phyloP scores from a whole-genome alignment of 2,888 invertebrate species.

The Drosophila ezoana region DNA sequence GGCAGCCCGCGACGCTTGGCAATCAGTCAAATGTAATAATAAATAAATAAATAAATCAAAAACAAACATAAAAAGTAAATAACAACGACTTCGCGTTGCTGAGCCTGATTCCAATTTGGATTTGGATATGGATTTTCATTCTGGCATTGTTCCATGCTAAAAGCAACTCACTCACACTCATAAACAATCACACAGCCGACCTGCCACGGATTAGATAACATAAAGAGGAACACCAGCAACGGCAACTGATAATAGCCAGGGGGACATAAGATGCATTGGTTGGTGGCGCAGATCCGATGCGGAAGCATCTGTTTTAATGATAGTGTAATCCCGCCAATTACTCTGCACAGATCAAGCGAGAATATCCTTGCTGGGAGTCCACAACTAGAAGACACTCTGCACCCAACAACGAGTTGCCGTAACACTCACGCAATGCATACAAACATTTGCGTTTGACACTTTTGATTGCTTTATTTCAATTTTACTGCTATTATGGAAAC shows the following conservation, averaged over 20 bases:
- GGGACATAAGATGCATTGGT: background rate
- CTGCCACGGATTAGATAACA: conserved; percentile 5
- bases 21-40: conserved; percentile 74
- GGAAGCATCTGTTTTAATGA: too few relatives aligned
- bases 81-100: conserved; percentile 9
- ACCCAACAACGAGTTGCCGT: too few relatives aligned
- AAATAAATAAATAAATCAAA: conserved; percentile 71
- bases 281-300: too few relatives aligned
- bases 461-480: too few relatives aligned
- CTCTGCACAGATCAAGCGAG: too few relatives aligned
- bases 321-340: too few relatives aligned
- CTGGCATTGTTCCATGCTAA: conserved; percentile 12
- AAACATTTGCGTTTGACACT: too few relatives aligned
- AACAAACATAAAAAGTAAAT: conserved; percentile 23
- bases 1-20: conserved; percentile 35
- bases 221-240: background rate
- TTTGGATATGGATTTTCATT: conserved; percentile 20
- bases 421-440: too few relatives aligned
- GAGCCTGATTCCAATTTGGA: conserved; percentile 4
- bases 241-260: conserved; percentile 1
- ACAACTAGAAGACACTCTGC: too few relatives aligned
- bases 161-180: conserved; percentile 1
- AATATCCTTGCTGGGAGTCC: too few relatives aligned
- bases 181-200: background rate
- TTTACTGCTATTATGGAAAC: too few relatives aligned